phyloP scores from a whole-genome alignment of 2,113 vertebrate species.

The Zosterops japonicus region DNA sequence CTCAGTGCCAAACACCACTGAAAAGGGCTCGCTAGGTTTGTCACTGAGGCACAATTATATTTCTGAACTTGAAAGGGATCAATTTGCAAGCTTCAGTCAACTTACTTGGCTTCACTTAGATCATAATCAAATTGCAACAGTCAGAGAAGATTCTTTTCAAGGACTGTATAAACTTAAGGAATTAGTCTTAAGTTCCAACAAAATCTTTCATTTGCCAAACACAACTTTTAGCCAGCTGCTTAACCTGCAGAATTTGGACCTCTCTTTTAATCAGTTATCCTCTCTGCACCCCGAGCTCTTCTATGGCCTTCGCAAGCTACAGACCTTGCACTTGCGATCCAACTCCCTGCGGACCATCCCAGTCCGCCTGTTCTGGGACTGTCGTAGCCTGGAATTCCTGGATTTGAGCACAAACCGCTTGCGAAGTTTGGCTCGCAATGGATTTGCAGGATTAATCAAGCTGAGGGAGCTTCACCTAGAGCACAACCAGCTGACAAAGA shows the following conservation, averaged over 20 bases:
- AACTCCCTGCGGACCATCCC: conserved; percentile 97
- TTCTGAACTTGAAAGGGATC: conserved; percentile 93
- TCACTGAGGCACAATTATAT: conserved; percentile 98
- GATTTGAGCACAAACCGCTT: conserved; percentile 97
- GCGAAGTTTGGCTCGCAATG: conserved; percentile 94
- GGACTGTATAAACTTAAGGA: conserved; percentile 99
- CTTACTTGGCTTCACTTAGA: conserved; percentile 99
- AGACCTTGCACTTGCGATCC: conserved; percentile 95
- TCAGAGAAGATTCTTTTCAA: conserved; percentile 98
- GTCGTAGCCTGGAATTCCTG: conserved; percentile 97
- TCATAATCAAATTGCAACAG: conserved; percentile 96
- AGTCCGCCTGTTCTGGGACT: conserved; percentile 97
- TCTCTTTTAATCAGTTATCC: conserved; percentile 98
- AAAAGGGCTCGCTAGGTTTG: conserved; percentile 95
- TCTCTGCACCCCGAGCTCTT: conserved; percentile 95
- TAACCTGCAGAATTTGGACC: conserved; percentile 97
- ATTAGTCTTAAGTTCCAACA: conserved; percentile 98
- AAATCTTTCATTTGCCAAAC: conserved; percentile 98
- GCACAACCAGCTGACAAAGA: conserved; percentile 98
- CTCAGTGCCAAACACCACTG: conserved; percentile 95
- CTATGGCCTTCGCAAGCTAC: conserved; percentile 95
- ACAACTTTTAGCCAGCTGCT: conserved; percentile 99
- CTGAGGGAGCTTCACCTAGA: conserved; percentile 97
- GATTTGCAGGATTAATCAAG: conserved; percentile 98
- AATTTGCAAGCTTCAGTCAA: conserved; percentile 97